Base-by-base conservation (phyloP, 2,888 invertebrate genomes). In the Athalia circularis region DNA sequence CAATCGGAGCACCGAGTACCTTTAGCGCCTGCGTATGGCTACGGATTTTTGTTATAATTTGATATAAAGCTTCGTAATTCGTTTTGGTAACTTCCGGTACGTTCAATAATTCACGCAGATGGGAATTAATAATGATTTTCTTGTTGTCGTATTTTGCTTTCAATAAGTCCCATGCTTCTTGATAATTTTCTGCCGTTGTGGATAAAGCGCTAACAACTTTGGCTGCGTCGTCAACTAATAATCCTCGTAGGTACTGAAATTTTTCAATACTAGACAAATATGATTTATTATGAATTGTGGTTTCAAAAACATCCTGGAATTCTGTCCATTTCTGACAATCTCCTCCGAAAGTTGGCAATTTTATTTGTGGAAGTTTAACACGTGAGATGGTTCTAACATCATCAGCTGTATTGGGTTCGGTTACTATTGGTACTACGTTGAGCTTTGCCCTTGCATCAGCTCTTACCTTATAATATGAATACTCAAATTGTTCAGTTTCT, bases 1-100 rank as follows among this genome's bases (percentile, higher is more conserved):
- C 81, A 7, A 83, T 81, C 5, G 84, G 83, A 74, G 83, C 81
- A 6, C 80, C 81, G 43, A 86, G 77, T n/a, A 81, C 64, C 74
- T 82, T 78, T 47, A 85, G 80, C 5, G 84, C 79, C 11, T 77
- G 79, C 52, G 80, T 65, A 48, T 83, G 81, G 5, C 80, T 78
- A 76, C 82, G 77, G 9, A 82, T 57, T 54, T 68, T 48, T 57
- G 82, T 80, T 43, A 82, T 77, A 11, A 85, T 78, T 48, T 80
- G 72, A 48, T 82, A 65, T 45, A 84, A 64, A 59, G 77, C 61
- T 29, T 80, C 77, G 9, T 80, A 79, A 13, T 79, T 80, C 15
- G 70, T n/a, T 9, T 65, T 65, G n/a, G 54, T 52, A 29, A 70
- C 29, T 9, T 52, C 57, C 6, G 45, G 68, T 50, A 84, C 77